Evolutionary conservation across 2,113 vertebrate genomes (phyloP).

Genomic region (Thinocorus orbignyianus): DNA sequence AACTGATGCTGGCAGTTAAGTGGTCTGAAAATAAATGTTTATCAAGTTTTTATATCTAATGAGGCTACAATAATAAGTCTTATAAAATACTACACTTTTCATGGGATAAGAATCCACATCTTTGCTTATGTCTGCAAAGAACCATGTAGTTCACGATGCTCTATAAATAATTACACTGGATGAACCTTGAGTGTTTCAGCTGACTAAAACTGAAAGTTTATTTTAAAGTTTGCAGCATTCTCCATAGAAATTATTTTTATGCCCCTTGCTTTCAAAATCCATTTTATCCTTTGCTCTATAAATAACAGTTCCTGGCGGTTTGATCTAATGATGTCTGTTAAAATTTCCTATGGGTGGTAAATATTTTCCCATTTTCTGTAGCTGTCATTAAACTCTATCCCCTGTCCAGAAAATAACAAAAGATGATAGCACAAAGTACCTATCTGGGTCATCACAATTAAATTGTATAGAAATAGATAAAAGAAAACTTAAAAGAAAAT

Average conservation of each 20-base stretch:
- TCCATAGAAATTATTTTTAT: background rate
- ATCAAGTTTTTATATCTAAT: background rate
- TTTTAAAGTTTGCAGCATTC: background rate
- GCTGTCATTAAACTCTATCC: conserved; percentile 33
- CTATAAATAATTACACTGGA: background rate
- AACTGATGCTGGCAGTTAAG: background rate
- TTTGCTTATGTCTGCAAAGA: background rate
- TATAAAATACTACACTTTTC: background rate
- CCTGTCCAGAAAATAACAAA: conserved; percentile 49
- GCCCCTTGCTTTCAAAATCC: background rate
- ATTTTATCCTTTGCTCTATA: background rate
- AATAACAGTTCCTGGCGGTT: background rate
- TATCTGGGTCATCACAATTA: conserved; percentile 69
- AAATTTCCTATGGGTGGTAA: background rate
- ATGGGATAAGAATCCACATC: background rate
- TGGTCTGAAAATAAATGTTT: background rate
- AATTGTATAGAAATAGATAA: conserved; percentile 63
- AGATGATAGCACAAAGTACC: background rate
- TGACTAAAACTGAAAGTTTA: background rate
- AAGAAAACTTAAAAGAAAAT: conserved; percentile 66
- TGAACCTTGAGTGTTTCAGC: background rate
- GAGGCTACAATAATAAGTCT: background rate
- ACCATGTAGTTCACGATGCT: background rate
- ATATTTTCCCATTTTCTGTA: background rate
- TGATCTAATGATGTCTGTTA: background rate